Conservation (phyloP, 2,888 invertebrate genomes). For the Lepidocyrtoides sp. region DNA sequence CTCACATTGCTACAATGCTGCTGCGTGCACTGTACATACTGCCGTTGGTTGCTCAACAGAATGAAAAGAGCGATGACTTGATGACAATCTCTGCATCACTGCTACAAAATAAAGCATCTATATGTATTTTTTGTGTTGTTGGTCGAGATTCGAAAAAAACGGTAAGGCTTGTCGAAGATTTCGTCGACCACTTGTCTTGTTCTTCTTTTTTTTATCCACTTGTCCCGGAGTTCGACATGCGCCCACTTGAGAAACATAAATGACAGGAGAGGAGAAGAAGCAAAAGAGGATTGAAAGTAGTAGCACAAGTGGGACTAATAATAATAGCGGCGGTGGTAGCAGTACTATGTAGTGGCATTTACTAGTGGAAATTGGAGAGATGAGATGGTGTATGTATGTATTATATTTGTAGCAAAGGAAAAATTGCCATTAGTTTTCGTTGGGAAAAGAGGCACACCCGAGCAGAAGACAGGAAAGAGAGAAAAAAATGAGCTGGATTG, state of each 20-base stretch:
- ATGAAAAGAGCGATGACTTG: background rate
- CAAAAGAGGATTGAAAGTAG: constrained; percentile 30
- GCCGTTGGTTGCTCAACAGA: no score
- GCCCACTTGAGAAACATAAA: constrained; percentile 75
- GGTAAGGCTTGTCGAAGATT: constrained; percentile 46
- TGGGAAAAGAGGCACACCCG: no score
- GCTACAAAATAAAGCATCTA: background rate
- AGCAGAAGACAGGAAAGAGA: no score
- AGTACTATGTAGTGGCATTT: background rate
- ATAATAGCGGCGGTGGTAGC: background rate
- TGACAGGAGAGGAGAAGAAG: constrained; percentile 56
- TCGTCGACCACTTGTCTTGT: no score
- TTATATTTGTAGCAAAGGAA: constrained; percentile 39
- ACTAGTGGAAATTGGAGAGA: background rate
- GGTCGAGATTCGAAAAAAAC: constrained; percentile 71
- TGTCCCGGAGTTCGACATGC: constrained; percentile 73
- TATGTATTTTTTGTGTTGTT: background rate
- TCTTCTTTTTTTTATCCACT: no score
- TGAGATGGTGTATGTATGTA: constrained; percentile 30
- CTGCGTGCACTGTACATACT: no score
- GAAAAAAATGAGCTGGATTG: constrained; percentile 61
- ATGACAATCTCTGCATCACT: constrained; percentile 33
- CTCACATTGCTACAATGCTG: no score
- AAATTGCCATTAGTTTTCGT: constrained; percentile 63
- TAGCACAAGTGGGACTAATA: constrained; percentile 23